These are phyloP conservation scores for Cephonodes hylas DNA, from an alignment of 2,888 invertebrate genomes.

Conservation along the genomic window DNA sequence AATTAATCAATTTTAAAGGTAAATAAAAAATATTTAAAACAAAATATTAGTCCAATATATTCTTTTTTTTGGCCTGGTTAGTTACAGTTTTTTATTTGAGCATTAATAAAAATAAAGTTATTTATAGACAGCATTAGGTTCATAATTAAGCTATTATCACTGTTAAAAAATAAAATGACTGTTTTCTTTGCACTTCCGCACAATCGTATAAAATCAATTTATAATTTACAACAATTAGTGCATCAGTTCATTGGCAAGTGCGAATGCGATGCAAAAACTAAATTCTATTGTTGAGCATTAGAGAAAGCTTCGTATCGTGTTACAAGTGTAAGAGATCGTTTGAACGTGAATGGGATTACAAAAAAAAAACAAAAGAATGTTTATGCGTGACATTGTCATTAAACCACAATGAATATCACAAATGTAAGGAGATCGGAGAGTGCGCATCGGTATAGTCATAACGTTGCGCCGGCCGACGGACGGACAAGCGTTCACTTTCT, in stretches of 20 bases:
- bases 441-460: slow-evolving; percentile 20
- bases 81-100: too few species aligned
- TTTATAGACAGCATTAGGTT: too few species aligned
- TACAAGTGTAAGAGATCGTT: slow-evolving; percentile 9
- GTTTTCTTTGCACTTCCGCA: too few species aligned
- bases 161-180: too few species aligned
- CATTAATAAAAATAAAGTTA: too few species aligned
- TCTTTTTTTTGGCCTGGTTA: not conserved
- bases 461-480: slow-evolving; percentile 26
- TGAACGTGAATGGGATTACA: slow-evolving; percentile 29
- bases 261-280: not conserved
- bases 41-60: not conserved
- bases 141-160: too few species aligned
- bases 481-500: slow-evolving; percentile 54
- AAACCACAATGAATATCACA: slow-evolving; percentile 30
- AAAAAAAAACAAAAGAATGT: slow-evolving; percentile 25
- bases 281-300: not conserved
- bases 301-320: slow-evolving; percentile 15
- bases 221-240: not conserved
- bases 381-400: slow-evolving; percentile 30
- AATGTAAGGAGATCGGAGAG: slow-evolving; percentile 34
- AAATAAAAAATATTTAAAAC: not conserved
- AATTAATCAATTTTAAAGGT: not conserved
- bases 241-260: not conserved
- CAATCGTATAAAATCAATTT: too few species aligned